Base-by-base conservation (phyloP, 2,888 invertebrate genomes). In the Noctuana brunneofusca region DNA sequence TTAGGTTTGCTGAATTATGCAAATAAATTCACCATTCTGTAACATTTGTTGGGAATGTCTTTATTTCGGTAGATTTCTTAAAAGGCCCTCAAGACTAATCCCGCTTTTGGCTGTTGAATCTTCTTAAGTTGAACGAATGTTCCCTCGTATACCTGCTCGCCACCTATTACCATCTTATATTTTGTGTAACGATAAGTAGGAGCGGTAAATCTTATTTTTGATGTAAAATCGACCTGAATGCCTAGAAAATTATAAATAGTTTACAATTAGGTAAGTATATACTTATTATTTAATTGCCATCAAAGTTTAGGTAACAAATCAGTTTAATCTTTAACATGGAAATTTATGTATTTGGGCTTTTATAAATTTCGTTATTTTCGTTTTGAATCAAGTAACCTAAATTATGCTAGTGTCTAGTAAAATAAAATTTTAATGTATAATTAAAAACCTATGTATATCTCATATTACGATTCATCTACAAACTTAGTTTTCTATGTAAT, bases 11-110 rank as follows among this genome's bases (percentile, higher is more conserved):
- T 83, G 88, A 90, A 87, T 88, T 90, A 90, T 89, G 89, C 89
- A 90, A 90, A 90, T 90, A 89, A 88, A 89, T 89, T 89, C 89
- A 86, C 87, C 87, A 88, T 87, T 88, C 84, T 87, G 90, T 88
- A 89, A 90, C 90, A 90, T 89, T 90, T 90, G 90, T 89, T 87
- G 83, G 82, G 79, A 88, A 89, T 87, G 89, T 87, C 88, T 88
- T 89, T 88, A 89, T 89, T 88, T 88, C 81, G 79, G 84, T 82
- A 81, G 85, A 86, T 89, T 84, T 86, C 88, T 89, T 86, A 86
- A 86, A 87, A 86, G 83, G 79, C 80, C 79, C 79, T 80, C 73
- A 78, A 82, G 83, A 79, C 81, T 85, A 83, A 87, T 87, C 84
- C 81, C 74, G 78, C 78, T 80, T 82, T 86, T 81, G 78, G 78